These are phyloP conservation scores for Sarcophaga caerulescens DNA, from an alignment of 2,888 invertebrate genomes.

Conservation along the genomic window DNA sequence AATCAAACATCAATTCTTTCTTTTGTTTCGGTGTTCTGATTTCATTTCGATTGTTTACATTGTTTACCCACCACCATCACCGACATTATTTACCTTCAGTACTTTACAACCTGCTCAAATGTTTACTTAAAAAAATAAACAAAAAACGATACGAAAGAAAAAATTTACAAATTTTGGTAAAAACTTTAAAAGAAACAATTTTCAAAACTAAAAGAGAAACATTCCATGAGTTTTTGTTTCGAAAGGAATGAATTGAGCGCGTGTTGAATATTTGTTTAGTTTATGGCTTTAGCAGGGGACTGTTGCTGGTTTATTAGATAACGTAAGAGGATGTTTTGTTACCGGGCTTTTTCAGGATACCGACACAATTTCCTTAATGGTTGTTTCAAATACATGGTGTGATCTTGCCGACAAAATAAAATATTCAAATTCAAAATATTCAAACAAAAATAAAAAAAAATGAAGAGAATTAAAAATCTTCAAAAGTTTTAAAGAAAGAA, in stretches of 20 bases:
- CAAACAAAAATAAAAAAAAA: too few relatives aligned
- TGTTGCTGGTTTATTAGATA: constrained; percentile 3
- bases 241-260: constrained; percentile 32
- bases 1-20: constrained; percentile 52
- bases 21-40: constrained; percentile 44
- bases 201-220: constrained; percentile 21
- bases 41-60: constrained; percentile 52
- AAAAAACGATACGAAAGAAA: too few relatives aligned
- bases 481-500: too few relatives aligned
- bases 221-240: not conserved
- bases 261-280: constrained; percentile 61
- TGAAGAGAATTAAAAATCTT: too few relatives aligned
- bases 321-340: constrained; percentile 58
- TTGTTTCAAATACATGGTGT: constrained; percentile 30
- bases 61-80: constrained; percentile 29
- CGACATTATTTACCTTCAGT: constrained; percentile 40
- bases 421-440: not conserved
- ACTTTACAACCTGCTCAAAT: constrained; percentile 60
- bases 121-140: constrained; percentile 43
- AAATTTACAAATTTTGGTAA: constrained; percentile 17
- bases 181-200: constrained; percentile 50
- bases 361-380: constrained; percentile 42
- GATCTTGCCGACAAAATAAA: constrained; percentile 56
- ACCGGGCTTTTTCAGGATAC: constrained; percentile 46
- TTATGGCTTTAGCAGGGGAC: constrained; percentile 38